Base-by-base conservation (phyloP, 2,888 invertebrate genomes). In the Metopia argyrocephala region DNA sequence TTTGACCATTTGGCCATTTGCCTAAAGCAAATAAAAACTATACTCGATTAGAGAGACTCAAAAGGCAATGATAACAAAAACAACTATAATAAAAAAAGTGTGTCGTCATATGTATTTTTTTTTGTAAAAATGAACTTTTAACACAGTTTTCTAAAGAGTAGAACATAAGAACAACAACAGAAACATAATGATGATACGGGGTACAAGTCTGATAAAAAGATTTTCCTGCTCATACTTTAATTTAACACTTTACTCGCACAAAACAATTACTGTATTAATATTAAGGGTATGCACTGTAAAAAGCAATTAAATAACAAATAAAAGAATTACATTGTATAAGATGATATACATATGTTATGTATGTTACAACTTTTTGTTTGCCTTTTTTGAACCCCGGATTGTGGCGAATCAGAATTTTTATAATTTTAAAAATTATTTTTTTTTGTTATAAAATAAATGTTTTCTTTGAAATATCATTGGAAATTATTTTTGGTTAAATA, bases 1-100 rank as follows among this genome's bases (percentile, higher is more conserved):
- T 38, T 54, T 78, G 78, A 78, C 71, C 78, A 78, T 78, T 81
- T 81, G 81, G 81, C 78, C 57, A 50, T 81, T 78, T 81, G 81
- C 81, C 81, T 75, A 81, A 70, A 75, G 81, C 74, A 20, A 62
- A 65, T 64, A 64, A 57, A 38, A 38, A 38, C 57, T 54, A 5
- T 68, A 66, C 64, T 76, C 45, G 50, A 45, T 52, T 65, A 70
- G 52, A 65, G 62, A 76, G 45, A 21, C 7, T 61, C 54, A 54
- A 48, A 54, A 28, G 52, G 46, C 23, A 18, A 61, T 28, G 61
- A 68, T 64, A 62, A 71, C 25, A 66, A 69, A 2, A 9, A 46
- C n/a, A 48, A 21, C 48, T 62, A 54, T 15, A 76, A 76, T 20
- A 21, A 12, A 38, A 70, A 76, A 78, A 61, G 66, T 78, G 38